These are phyloP conservation scores for Polyploca ridens DNA, from an alignment of 2,888 invertebrate genomes.

Conservation along the genomic window DNA sequence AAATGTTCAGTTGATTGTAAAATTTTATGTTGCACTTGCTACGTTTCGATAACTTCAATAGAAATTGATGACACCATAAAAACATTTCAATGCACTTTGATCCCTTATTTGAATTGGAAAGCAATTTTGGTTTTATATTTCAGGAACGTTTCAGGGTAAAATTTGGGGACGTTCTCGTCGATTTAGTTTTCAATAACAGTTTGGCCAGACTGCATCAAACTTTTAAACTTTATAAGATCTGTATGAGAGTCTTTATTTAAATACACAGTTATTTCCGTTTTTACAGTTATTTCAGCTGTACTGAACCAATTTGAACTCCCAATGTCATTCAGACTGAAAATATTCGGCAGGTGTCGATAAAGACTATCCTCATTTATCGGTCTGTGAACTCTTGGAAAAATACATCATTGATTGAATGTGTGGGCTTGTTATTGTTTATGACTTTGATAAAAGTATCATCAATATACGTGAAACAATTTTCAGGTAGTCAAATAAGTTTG, in stretches of 20 bases:
- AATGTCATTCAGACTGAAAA: not conserved
- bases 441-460: constrained; percentile 8
- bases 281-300: not conserved
- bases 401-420: constrained; percentile 12
- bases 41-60: not conserved
- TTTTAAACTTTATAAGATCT: not conserved
- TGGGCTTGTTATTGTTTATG: constrained; percentile 15
- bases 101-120: not conserved
- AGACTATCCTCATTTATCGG: constrained; percentile 9
- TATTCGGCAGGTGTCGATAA: constrained; percentile 14
- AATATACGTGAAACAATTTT: not conserved
- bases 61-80: not conserved
- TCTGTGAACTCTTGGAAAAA: constrained; percentile 9
- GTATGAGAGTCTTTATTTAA: not conserved
- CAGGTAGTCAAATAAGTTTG: not conserved
- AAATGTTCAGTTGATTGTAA: constrained; percentile 30
- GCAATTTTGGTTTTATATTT: not conserved
- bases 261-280: not conserved
- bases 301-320: not conserved
- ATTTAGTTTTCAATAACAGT: not conserved
- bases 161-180: not conserved
- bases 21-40: not conserved
- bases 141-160: not conserved
- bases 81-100: not conserved
- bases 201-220: not conserved